Percentiles rank a stretch among this genome's conserved stretches.
Evolutionary conservation across 2,113 vertebrate genomes (phyloP).

Genomic region (Ancistrus triradiatus): DNA sequence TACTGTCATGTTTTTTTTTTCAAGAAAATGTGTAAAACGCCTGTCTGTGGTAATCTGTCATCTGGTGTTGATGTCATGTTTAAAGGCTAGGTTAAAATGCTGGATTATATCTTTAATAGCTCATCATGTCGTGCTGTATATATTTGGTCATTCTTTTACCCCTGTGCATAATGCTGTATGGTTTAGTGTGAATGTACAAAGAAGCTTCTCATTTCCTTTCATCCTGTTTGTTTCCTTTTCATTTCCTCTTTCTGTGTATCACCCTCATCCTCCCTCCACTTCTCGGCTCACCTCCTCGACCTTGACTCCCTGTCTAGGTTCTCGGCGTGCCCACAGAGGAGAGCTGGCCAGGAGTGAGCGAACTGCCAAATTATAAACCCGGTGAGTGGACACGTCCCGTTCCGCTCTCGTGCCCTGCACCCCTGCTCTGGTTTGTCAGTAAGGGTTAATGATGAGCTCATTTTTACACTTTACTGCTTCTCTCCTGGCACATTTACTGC

Average conservation of each 20-base stretch:
- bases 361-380: conserved; percentile 77
- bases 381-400: conserved; percentile 58
- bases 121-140: too few relatives aligned
- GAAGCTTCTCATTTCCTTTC: background rate
- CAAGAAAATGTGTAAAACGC: too few relatives aligned
- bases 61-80: too few relatives aligned
- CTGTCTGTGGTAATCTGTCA: too few relatives aligned
- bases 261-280: background rate
- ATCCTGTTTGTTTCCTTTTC: background rate
- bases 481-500: background rate
- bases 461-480: conserved; percentile 18
- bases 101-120: too few relatives aligned
- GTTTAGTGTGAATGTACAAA: background rate
- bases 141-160: background rate
- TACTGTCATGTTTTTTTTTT: too few relatives aligned
- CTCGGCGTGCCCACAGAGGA: conserved; percentile 78
- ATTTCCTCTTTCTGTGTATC: background rate
- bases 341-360: conserved; percentile 80
- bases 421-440: background rate
- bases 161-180: background rate
- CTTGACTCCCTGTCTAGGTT: conserved; percentile 61
- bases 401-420: background rate
- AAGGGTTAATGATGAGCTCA: conserved; percentile 22
- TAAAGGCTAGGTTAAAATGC: too few relatives aligned
- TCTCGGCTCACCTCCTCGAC: background rate